These are phyloP conservation scores for Halictus quadricinctus DNA, from an alignment of 2,888 invertebrate species.

Conservation along the genomic window DNA sequence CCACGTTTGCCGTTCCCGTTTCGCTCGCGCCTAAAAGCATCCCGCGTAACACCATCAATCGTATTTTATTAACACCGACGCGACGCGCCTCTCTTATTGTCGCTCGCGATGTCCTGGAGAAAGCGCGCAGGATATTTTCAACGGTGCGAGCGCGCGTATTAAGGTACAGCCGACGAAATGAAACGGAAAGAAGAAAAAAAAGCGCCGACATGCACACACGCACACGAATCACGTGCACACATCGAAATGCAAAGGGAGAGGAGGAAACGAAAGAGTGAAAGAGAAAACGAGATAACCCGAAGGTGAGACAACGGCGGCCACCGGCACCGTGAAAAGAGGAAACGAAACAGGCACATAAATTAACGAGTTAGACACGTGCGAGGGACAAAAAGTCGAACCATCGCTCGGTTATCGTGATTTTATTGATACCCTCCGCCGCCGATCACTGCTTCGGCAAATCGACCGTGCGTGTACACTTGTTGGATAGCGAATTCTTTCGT, in stretches of 20 bases:
- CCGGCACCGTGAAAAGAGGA: slow-evolving; percentile 6
- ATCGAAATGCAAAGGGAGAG: neutral
- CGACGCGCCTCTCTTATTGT: slow-evolving; percentile 28
- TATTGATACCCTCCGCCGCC: neutral
- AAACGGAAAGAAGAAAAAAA: neutral
- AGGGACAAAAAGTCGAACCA: neutral
- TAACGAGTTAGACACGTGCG: slow-evolving; percentile 1
- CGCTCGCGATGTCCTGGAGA: slow-evolving; percentile 25
- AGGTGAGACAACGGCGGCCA: slow-evolving; percentile 18
- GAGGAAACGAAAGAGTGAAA: neutral
- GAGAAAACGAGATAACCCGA: slow-evolving; percentile 10
- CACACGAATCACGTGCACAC: neutral
- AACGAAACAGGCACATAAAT: slow-evolving; percentile 12
- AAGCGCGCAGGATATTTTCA: slow-evolving; percentile 35
- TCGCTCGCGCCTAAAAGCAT: slow-evolving; percentile 30
- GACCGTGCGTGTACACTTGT: neutral
- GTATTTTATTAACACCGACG: slow-evolving; percentile 27
- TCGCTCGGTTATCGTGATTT: neutral
- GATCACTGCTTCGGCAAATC: neutral
- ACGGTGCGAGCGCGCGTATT: slow-evolving; percentile 14
- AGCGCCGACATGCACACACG: neutral
- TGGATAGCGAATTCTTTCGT: neutral
- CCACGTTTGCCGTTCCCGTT: slow-evolving; percentile 13
- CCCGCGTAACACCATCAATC: slow-evolving; percentile 29
- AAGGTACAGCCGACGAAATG: slow-evolving; percentile 5